A percentile compares a stretch with the other conserved stretches of the same genome.
These are phyloP conservation scores for Aurelia sp. DNA, from an alignment of 30 jellyfish, hydroid and myxozoan genomes.

Conservation along the genomic window DNA sequence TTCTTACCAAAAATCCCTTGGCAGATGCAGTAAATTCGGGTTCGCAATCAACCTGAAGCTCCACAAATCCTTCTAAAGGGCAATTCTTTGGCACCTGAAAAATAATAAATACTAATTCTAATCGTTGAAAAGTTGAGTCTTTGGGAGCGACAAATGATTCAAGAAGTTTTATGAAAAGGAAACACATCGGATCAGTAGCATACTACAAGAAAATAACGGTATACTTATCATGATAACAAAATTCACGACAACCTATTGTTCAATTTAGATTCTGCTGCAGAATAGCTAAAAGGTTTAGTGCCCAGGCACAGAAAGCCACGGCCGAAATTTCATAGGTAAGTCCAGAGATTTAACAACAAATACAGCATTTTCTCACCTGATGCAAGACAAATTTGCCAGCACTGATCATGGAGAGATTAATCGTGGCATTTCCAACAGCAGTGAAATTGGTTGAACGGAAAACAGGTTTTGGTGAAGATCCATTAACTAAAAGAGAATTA, in stretches of 20 bases:
- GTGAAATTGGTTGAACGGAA: conserved; percentile 89
- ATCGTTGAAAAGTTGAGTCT: background rate
- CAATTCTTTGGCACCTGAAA: conserved; percentile 96
- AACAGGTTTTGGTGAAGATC: conserved; percentile 93
- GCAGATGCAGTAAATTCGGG: conserved; percentile 97
- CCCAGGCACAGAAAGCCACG: no score
- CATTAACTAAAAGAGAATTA: conserved; percentile 31
- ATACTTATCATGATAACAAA: no score
- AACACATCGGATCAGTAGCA: no score
- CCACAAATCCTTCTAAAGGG: conserved; percentile 96
- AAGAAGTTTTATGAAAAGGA: no score
- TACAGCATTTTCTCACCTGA: conserved; percentile 17
- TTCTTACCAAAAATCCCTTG: conserved; percentile 91
- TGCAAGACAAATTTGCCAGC: conserved; percentile 67
- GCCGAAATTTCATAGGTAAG: no score
- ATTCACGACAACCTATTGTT: no score
- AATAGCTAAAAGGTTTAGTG: no score
- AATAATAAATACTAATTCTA: background rate
- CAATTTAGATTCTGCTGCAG: no score
- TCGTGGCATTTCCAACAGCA: conserved; percentile 80
- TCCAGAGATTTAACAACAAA: no score
- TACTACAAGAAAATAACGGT: no score
- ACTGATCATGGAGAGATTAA: conserved; percentile 65
- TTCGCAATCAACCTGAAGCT: conserved; percentile 77
- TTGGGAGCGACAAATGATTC: no score